phyloP scores from a whole-genome alignment of 2,888 invertebrate genomes.

The Leucophenga maculata region DNA sequence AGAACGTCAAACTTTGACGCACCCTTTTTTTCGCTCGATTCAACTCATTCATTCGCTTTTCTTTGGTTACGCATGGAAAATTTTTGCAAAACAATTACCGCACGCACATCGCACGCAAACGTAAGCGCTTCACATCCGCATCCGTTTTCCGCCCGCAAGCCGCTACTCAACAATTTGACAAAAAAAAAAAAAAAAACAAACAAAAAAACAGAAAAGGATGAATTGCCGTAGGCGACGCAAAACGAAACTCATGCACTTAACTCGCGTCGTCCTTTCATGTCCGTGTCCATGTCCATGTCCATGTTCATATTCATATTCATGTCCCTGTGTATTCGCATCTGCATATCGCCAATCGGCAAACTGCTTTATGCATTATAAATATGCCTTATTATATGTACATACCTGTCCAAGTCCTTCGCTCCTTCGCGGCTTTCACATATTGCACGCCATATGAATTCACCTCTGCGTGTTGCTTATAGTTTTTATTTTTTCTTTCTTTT shows the following conservation, averaged over 20 bases:
- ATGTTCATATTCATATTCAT: constrained; percentile 28
- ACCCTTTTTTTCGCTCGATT: constrained; percentile 6
- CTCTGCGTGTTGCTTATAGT: too few relatives aligned
- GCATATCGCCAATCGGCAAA: background rate
- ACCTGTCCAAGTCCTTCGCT: too few relatives aligned
- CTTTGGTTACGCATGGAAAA: constrained; percentile 18
- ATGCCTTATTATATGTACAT: too few relatives aligned
- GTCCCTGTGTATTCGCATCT: background rate
- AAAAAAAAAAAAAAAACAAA: too few relatives aligned
- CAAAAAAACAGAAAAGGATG: too few relatives aligned
- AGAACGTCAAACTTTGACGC: background rate
- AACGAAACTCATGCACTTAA: background rate
- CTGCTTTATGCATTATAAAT: background rate
- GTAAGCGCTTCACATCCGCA: background rate
- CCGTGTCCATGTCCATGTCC: constrained; percentile 68
- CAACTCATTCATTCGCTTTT: background rate
- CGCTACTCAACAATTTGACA: background rate
- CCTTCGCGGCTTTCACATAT: too few relatives aligned
- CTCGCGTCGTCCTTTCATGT: background rate
- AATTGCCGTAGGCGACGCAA: background rate
- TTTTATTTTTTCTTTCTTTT: too few relatives aligned
- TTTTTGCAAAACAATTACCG: constrained; percentile 4
- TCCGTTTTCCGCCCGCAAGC: background rate
- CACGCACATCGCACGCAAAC: constrained; percentile 10
- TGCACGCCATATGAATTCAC: too few relatives aligned